phyloP scores from a whole-genome alignment of 2,888 invertebrate genomes.

The Eupithecia exiguata region DNA sequence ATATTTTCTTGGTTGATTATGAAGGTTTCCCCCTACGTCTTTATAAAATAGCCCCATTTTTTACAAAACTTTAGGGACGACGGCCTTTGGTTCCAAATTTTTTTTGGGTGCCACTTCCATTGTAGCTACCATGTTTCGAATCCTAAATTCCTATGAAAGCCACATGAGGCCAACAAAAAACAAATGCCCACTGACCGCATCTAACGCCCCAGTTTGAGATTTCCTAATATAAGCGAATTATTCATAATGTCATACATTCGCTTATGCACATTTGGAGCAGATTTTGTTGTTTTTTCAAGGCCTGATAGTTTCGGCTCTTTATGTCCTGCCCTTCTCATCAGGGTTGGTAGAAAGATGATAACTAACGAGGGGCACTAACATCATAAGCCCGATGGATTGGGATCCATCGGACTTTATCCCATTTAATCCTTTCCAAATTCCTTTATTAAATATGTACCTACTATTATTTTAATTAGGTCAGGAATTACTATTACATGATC shows the following conservation, averaged over 20 bases:
- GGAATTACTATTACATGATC: too few species aligned
- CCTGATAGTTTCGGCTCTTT: conserved; percentile 1
- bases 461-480: too few species aligned
- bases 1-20: background rate
- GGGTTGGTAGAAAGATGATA: background rate
- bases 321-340: background rate
- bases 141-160: background rate
- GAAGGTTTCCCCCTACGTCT: background rate
- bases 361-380: background rate
- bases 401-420: too few species aligned
- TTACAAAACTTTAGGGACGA: background rate
- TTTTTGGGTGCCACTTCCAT: background rate
- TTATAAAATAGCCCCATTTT: background rate
- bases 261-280: conserved; percentile 45
- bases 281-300: conserved; percentile 33
- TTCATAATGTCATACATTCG: conserved; percentile 45
- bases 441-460: too few species aligned
- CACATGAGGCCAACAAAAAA: conserved; percentile 33
- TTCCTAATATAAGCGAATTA: conserved; percentile 46
- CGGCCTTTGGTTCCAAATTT: background rate
- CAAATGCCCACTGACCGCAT: conserved; percentile 39
- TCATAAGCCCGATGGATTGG: background rate
- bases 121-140: conserved; percentile 10
- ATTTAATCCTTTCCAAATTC: too few species aligned
- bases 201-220: conserved; percentile 46